phyloP scores from a whole-genome alignment of 2,888 invertebrate genomes.

The Mythimna vitellina region DNA sequence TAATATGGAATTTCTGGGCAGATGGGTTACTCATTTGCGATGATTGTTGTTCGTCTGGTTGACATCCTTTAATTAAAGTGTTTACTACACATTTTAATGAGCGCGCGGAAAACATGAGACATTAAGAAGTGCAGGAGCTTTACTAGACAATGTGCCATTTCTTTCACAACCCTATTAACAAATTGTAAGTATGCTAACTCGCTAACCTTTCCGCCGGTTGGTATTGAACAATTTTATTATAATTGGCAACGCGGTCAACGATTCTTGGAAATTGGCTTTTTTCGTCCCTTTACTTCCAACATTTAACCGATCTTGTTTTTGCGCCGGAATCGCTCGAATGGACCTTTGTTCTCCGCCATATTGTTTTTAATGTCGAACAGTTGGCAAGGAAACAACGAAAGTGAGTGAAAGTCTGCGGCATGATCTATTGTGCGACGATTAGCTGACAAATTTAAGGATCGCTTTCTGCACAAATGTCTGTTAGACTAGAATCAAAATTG shows the following conservation, averaged over 20 bases:
- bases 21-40: constrained; percentile 45
- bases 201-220: constrained; percentile 82
- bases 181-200: constrained; percentile 77
- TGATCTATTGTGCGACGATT: constrained; percentile 70
- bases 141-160: constrained; percentile 54
- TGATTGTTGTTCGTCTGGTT: constrained; percentile 45
- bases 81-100: constrained; percentile 48
- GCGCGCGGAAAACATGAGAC: neutral
- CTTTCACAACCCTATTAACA: constrained; percentile 62
- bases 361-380: constrained; percentile 81
- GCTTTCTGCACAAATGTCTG: constrained; percentile 26
- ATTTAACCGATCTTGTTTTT: constrained; percentile 87
- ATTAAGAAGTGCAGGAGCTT: constrained; percentile 2
- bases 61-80: constrained; percentile 55
- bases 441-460: constrained; percentile 56
- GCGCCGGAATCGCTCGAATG: constrained; percentile 79
- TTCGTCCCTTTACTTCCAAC: constrained; percentile 83
- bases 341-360: constrained; percentile 86
- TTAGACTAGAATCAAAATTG: constrained; percentile 20
- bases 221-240: constrained; percentile 88
- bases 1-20: constrained; percentile 47
- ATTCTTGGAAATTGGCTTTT: constrained; percentile 87
- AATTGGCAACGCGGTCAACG: constrained; percentile 88
- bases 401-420: constrained; percentile 78
- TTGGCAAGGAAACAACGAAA: constrained; percentile 77